Evolutionary conservation across 2,113 vertebrate species (phyloP), one percentile per base, ranked within the genome.

Genomic region (Labrus mixtus): DNA sequence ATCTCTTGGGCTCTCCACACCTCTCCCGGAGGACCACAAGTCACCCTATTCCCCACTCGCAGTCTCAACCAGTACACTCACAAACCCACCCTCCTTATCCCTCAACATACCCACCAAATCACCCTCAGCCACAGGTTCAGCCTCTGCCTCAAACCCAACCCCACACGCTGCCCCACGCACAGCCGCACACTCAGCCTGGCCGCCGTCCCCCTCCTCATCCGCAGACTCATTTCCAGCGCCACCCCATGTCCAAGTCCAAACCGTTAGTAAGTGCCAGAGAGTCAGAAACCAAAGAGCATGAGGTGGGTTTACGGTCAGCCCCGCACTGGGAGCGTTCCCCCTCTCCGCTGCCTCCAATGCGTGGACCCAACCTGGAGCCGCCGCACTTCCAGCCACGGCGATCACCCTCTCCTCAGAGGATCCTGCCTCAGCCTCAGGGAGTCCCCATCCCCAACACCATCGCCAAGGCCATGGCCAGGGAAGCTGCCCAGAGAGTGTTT

Each of bases 341-440:
- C 0, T 94, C 95, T 48, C 95, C 95, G 0, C 84, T 92, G 77
- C 94, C 94, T 43, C 87, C 61, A n/a, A 63, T 74, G 20, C 94
- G 92, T 0, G 95, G 96, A 19, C 90, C 94, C 85, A 94, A 84
- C 41, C 90, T 98, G 83, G 96, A 97, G 92, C 97, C 95, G 0
- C 95, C 96, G 0, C 89, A 81, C 57, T 91, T 95, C 72, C 96
- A 94, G 6, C 89, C 93, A 7, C 93, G 94, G 63, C 95, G 96
- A 60, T 99, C 97, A 0, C 97, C 97, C 0, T 98, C 97, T 0
- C 97, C 97, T 56, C 97, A 98, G 90, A 95, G 98, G 60, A 97
- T 98, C 81, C 96, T 99, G 60, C 97, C 98, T 0, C 98, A 98
- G 90, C 97, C 98, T 6, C 98, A 98, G 94, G 98, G 98, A 81